phyloP scores from a whole-genome alignment of 2,113 vertebrate species.

The Serranochromis macrocephalus region DNA sequence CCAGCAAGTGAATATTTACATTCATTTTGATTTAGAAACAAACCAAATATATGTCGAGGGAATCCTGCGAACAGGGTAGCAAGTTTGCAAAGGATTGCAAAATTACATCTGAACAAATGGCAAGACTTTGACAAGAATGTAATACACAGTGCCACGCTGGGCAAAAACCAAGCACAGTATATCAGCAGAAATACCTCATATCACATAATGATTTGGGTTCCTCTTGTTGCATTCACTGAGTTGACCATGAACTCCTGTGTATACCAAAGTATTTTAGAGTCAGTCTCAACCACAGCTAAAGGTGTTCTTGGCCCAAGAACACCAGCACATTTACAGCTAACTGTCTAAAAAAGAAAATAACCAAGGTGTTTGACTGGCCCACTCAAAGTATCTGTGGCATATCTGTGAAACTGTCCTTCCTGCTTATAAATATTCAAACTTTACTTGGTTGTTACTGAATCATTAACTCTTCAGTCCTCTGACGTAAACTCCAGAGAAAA shows the following conservation, averaged over 20 bases:
- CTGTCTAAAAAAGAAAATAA: background rate
- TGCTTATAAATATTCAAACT: background rate
- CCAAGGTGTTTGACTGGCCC: background rate
- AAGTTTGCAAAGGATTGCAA: background rate
- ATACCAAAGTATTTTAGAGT: background rate
- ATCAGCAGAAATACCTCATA: background rate
- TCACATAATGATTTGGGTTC: background rate
- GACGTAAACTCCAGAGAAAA: background rate
- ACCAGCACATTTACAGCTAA: background rate
- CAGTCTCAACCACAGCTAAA: background rate
- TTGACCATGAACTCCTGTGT: background rate
- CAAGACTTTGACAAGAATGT: background rate
- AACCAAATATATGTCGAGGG: background rate
- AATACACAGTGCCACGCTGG: background rate
- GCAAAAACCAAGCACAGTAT: background rate
- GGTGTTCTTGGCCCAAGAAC: background rate
- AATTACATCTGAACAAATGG: background rate
- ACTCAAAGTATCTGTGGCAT: background rate
- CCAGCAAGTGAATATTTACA: background rate
- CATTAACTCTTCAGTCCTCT: background rate
- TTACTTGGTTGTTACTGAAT: background rate
- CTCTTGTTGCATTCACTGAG: background rate
- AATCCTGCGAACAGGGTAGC: background rate
- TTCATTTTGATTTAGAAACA: background rate
- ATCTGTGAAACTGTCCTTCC: background rate